These are phyloP conservation scores for Porites rus DNA, from an alignment of 92 coral and sea anemone species.

Conservation along the genomic window DNA sequence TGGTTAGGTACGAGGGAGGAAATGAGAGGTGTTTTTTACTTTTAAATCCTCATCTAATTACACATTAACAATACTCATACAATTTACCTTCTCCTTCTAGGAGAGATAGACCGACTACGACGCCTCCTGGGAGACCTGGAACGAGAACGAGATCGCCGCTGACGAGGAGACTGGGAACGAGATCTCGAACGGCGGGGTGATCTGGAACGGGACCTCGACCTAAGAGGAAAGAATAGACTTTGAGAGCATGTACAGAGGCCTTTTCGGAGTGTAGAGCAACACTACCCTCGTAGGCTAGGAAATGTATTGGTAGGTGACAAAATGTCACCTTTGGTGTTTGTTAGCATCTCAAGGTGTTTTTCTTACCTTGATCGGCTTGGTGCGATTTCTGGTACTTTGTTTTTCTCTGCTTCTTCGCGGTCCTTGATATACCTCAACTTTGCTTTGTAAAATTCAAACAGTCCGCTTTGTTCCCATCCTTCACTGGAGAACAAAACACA, in stretches of 20 bases:
- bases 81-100: slow-evolving; percentile 47
- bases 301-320: no score
- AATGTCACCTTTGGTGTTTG: no score
- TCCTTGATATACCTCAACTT: slow-evolving; percentile 92
- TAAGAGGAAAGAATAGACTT: background rate
- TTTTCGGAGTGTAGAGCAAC: no score
- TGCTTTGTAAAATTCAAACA: slow-evolving; percentile 96
- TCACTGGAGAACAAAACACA: slow-evolving; percentile 64
- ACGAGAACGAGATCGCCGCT: slow-evolving; percentile 80
- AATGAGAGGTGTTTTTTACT: no score
- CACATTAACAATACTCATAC: background rate
- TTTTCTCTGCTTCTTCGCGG: slow-evolving; percentile 83
- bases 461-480: slow-evolving; percentile 99
- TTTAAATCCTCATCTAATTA: no score
- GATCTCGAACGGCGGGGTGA: slow-evolving; percentile 93
- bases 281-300: no score
- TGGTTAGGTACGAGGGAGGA: background rate
- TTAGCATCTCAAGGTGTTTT: no score
- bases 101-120: slow-evolving; percentile 66
- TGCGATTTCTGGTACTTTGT: slow-evolving; percentile 51
- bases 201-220: slow-evolving; percentile 80
- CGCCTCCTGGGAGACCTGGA: slow-evolving; percentile 77
- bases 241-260: background rate
- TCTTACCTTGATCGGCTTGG: slow-evolving; percentile 61
- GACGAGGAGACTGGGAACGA: slow-evolving; percentile 78